Percentiles rank a stretch among this genome's conserved stretches.
Evolutionary conservation across 1,140 invertebrate species (phyloP).

Genomic region (Armadillidium nasatum): DNA sequence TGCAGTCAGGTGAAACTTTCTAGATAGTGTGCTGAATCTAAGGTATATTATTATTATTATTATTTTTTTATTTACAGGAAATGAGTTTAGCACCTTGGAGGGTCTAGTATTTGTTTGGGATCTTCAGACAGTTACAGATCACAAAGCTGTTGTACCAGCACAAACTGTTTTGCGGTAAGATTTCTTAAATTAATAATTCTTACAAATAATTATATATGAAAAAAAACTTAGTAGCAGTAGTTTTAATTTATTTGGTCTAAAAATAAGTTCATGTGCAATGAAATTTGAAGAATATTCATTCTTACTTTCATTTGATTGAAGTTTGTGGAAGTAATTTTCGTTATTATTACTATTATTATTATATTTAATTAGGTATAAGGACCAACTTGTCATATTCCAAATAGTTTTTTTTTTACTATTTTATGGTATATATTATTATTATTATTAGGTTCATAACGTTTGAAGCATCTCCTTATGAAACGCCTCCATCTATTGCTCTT

Average conservation of each 20-base stretch:
- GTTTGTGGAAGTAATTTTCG: too few species aligned
- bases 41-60: slow-evolving; percentile 16
- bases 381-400: neutral
- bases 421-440: slow-evolving; percentile 1
- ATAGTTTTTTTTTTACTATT: neutral
- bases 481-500: slow-evolving; percentile 66
- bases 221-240: too few species aligned
- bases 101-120: slow-evolving; percentile 87
- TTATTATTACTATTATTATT: too few species aligned
- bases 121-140: slow-evolving; percentile 49
- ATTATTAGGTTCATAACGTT: slow-evolving; percentile 68
- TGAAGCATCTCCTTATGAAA: slow-evolving; percentile 81
- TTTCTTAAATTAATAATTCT: neutral
- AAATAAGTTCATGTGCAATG: too few species aligned
- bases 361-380: neutral
- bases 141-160: slow-evolving; percentile 33
- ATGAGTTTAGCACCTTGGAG: slow-evolving; percentile 86
- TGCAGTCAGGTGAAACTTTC: too few species aligned
- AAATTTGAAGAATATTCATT: too few species aligned
- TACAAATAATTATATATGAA: neutral
- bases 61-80: slow-evolving; percentile 57
- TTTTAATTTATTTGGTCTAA: too few species aligned
- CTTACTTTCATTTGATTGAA: too few species aligned
- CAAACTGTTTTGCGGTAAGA: slow-evolving; percentile 39
- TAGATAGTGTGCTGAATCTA: too few species aligned